Evolutionary conservation across 2,113 vertebrate species (phyloP), one percentile per base, ranked within the genome.

Genomic region (Pachyramphus minor): DNA sequence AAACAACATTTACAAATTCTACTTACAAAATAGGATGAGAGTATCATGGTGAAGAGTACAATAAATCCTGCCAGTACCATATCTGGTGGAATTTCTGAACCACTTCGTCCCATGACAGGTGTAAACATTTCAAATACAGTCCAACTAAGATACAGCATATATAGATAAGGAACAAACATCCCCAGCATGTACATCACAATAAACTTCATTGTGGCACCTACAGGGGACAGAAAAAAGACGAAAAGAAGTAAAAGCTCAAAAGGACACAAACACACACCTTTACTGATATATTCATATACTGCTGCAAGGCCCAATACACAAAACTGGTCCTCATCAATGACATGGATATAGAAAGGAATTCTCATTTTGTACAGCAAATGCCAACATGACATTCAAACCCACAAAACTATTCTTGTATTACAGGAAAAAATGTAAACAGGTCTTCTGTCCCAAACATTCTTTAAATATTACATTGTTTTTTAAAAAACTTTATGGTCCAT

Each of bases 71-170:
- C 99, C 94, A 99, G 84, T 52, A 99, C 98, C 80, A 99, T 81
- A 75, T 99, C 99, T 2, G 99, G 99, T 28, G 98, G 99, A 49
- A 99, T 99, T 97, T 99, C 99, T 2, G 99, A 99, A 79, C 99
- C 99, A 33, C 99, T 99, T 82, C 99, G 99, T 19, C 99, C 99
- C 97, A 99, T 98, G 83, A 99, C 99, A 69, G 99, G 99, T 0
- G 98, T 98, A 92, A 99, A 99, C 98, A 99, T 99, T 97, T 99
- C 99, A 97, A 99, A 99, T 50, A 99, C 98, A 47, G 99, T 98
- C 99, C 99, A 99, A 93, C 99, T 98, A 79, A 99, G 98, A 93
- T 99, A 99, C 95, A 99, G 96, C 84, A 98, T 97, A 95, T 99
- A 99, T 27, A 99, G 66, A 33, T 99, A 99, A 0, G 99, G 99